phyloP scores from a whole-genome alignment of 2,888 invertebrate genomes.

The Acleris emargana region DNA sequence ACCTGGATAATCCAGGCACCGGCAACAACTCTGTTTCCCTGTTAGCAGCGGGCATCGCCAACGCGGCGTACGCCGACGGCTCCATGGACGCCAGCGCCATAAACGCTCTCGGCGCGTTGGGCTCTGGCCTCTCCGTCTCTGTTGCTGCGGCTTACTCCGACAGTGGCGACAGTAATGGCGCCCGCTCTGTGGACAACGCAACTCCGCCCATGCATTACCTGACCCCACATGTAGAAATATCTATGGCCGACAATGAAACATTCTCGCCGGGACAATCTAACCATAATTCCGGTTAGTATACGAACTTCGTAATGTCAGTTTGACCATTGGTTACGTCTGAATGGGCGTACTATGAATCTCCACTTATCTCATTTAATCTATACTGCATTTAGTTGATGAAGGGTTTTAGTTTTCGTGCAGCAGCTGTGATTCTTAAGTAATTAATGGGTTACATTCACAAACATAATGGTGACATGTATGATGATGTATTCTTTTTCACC shows the following conservation, averaged over 20 bases:
- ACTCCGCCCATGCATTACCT: constrained; percentile 96
- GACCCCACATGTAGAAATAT: constrained; percentile 95
- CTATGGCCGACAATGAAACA: constrained; percentile 92
- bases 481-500: no score
- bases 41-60: constrained; percentile 86
- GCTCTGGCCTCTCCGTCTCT: constrained; percentile 86
- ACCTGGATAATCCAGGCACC: constrained; percentile 94
- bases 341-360: no score
- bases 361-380: no score
- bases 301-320: background rate
- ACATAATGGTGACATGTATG: no score
- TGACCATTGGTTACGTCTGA: background rate
- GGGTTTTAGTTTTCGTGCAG: no score
- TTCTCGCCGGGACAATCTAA: constrained; percentile 83
- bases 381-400: no score
- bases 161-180: constrained; percentile 92
- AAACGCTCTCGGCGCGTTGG: constrained; percentile 82
- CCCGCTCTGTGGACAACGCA: constrained; percentile 92
- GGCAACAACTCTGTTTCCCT: constrained; percentile 90
- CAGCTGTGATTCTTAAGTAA: no score
- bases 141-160: constrained; percentile 91
- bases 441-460: no score
- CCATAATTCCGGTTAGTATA: constrained; percentile 63
- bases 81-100: constrained; percentile 79
- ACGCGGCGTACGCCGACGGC: constrained; percentile 83